Conservation (phyloP, 2,113 vertebrate species). For the Oreocharis arfaki region DNA sequence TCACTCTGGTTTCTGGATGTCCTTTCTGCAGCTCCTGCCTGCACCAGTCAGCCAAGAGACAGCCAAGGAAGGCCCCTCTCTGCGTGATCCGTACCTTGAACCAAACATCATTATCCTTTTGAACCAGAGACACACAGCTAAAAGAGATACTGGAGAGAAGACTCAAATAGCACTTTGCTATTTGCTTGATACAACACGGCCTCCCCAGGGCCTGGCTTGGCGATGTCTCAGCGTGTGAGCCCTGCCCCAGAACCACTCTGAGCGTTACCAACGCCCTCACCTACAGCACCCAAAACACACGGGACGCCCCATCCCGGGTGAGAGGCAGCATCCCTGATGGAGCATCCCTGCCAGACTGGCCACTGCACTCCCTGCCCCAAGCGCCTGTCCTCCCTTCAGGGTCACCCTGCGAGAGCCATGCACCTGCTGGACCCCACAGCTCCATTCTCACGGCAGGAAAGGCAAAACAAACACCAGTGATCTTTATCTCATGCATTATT, state of each 20-base stretch:
- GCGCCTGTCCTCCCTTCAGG: neutral
- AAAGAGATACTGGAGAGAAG: neutral
- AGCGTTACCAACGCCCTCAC: neutral
- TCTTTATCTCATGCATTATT: neutral
- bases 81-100: neutral
- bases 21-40: neutral
- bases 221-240: accelerated
- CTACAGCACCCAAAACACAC: accelerated
- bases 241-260: neutral
- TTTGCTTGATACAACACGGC: neutral
- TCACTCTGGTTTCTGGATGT: neutral
- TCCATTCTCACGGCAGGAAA: neutral
- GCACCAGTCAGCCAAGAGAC: neutral
- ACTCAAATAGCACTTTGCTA: neutral
- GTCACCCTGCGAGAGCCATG: accelerated
- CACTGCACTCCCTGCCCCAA: neutral
- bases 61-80: neutral
- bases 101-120: neutral
- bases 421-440: neutral
- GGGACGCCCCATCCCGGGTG: accelerated
- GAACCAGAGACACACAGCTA: neutral
- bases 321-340: neutral
- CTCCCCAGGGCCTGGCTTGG: neutral
- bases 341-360: neutral
- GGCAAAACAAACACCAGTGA: neutral